Conservation (phyloP, 2,797 vertebrate species). For the Gila robusta region DNA sequence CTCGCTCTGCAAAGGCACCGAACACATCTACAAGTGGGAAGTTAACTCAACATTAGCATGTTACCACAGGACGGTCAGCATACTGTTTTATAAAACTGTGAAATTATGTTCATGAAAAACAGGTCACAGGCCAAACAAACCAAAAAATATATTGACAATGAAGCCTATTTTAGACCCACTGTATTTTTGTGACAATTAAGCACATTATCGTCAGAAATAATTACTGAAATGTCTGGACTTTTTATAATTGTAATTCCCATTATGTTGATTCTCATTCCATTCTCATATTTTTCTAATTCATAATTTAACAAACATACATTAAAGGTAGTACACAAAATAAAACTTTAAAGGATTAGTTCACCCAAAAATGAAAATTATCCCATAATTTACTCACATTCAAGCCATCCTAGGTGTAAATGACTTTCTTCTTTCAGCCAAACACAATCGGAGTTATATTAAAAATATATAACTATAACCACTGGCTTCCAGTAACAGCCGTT, state of each 20-base stretch:
- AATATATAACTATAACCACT: no score
- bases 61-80: not conserved
- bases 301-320: not conserved
- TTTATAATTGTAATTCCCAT: not conserved
- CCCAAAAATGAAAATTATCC: no score
- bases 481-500: no score
- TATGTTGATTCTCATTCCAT: not conserved
- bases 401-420: no score
- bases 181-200: not conserved
- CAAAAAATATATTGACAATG: not conserved
- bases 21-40: conserved; percentile 27
- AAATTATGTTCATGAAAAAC: conserved; percentile 1
- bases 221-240: not conserved
- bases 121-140: conserved; percentile 7
- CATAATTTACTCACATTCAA: no score
- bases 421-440: no score
- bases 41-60: conserved; percentile 26
- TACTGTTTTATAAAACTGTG: not conserved
- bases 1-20: conserved; percentile 45
- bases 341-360: not conserved
- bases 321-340: not conserved
- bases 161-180: not conserved
- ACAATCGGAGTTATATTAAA: no score
- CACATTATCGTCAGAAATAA: not conserved
- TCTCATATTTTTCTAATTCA: not conserved